Base-by-base conservation (phyloP, 2,113 vertebrate species). In the Megaceryle torquata region DNA sequence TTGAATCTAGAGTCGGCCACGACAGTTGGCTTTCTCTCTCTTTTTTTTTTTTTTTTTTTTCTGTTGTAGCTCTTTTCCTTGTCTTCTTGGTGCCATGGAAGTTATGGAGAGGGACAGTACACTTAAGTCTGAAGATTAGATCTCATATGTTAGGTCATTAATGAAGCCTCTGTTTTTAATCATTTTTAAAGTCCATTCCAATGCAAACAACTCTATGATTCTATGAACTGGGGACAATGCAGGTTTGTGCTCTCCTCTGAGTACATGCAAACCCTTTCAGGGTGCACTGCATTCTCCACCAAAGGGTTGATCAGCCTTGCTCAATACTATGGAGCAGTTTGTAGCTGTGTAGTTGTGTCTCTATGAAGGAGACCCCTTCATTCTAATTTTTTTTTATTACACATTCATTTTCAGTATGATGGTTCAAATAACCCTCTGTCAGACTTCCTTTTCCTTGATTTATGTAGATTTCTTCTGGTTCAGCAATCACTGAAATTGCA, bases 241-340 rank as follows among this genome's bases (percentile, higher is more conserved):
- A n/a, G 48, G 15, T n/a, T 80, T 72, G 5, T 25, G 31, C 7
- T 57, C 6, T 76, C 15, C 18, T 48, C 33, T 44, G 22, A 68
- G 12, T 20, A 7, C 14, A 6, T 13, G 5, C 4, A 64, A 69
- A 5, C 7, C 15, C 28, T 21, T n/a, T 33, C 28, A 57, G 11
- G 11, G 19, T 6, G 4, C n/a, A 60, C 5, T 22, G 12, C 3
- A 11, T 59, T 65, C 28, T 86, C 20, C 14, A 39, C 31, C 13
- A 56, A 68, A 28, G 11, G 41, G 12, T 15, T 72, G 18, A 13
- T 70, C 19, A 69, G 0, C 13, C 37, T 54, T 48, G 10, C 5
- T 74, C 21, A 14, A 1, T 19, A 39, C 7, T 3, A 1, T 16
- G 20, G 24, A 69, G 17, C 5, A n/a, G 18, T 33, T 64, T 1